phyloP scores from a whole-genome alignment of 2,113 vertebrate species.

The Coreoperca whiteheadi region DNA sequence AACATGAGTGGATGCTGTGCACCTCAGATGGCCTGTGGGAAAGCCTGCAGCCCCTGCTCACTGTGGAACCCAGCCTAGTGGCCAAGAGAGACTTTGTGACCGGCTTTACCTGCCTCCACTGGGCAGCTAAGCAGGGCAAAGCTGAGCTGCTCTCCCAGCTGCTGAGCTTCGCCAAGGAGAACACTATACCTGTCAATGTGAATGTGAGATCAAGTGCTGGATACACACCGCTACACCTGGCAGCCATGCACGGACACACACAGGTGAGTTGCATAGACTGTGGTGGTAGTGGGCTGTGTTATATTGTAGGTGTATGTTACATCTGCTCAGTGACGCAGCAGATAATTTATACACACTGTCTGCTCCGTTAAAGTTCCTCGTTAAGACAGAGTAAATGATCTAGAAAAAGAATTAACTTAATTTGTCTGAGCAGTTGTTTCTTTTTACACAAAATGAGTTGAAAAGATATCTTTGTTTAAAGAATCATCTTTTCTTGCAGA shows the following conservation, averaged over 20 bases:
- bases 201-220: conserved; percentile 91
- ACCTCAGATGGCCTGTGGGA: conserved; percentile 93
- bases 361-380: not conserved
- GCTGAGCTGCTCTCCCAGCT: conserved; percentile 91
- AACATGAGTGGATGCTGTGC: conserved; percentile 98
- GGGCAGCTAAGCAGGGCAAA: conserved; percentile 95
- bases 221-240: conserved; percentile 95
- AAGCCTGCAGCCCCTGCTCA: conserved; percentile 88
- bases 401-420: not conserved
- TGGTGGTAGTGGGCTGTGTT: conserved; percentile 2
- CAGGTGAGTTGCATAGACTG: conserved; percentile 67
- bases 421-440: not conserved
- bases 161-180: conserved; percentile 89
- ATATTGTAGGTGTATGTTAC: conserved; percentile 35
- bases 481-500: not conserved
- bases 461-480: not conserved
- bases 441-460: not conserved
- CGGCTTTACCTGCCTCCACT: conserved; percentile 95
- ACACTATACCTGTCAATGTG: conserved; percentile 88
- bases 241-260: conserved; percentile 93
- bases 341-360: conserved; percentile 2
- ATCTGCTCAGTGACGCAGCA: conserved; percentile 15
- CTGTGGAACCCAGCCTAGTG: conserved; percentile 89
- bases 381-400: not conserved
- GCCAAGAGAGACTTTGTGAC: conserved; percentile 94